phyloP scores from a whole-genome alignment of 2,113 vertebrate species.

The Cepphus grylle region DNA sequence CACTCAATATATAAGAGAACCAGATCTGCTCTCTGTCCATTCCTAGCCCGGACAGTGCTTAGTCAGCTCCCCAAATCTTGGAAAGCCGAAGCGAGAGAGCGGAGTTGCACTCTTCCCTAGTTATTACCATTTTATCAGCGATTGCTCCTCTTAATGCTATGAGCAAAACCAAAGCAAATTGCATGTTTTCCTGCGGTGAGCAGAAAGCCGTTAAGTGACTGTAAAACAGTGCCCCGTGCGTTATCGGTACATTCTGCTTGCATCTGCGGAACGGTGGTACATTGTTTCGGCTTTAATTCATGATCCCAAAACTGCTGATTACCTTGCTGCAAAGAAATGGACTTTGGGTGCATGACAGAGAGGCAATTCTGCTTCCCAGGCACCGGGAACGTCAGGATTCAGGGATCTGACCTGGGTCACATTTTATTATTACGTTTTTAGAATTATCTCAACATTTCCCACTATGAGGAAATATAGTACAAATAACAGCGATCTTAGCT shows the following conservation, averaged over 20 bases:
- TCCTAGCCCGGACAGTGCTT: slow-evolving; percentile 8
- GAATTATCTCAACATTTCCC: background rate
- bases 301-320: background rate
- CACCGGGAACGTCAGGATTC: background rate
- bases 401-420: background rate
- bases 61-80: slow-evolving; percentile 5
- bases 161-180: background rate
- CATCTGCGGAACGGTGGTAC: background rate
- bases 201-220: background rate
- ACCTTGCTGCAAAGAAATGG: background rate
- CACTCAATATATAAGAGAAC: slow-evolving; percentile 1
- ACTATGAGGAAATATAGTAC: background rate
- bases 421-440: background rate
- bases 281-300: background rate
- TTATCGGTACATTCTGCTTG: background rate
- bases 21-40: slow-evolving; percentile 37
- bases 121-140: slow-evolving; percentile 12
- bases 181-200: background rate
- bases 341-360: background rate
- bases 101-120: background rate
- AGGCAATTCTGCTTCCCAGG: background rate
- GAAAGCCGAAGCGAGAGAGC: background rate
- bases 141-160: background rate
- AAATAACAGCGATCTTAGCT: background rate
- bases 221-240: background rate